A percentile compares a stretch with the other conserved stretches of the same genome.
Conservation (phyloP, 2,797 vertebrate species). For the Peromyscus aztecus region DNA sequence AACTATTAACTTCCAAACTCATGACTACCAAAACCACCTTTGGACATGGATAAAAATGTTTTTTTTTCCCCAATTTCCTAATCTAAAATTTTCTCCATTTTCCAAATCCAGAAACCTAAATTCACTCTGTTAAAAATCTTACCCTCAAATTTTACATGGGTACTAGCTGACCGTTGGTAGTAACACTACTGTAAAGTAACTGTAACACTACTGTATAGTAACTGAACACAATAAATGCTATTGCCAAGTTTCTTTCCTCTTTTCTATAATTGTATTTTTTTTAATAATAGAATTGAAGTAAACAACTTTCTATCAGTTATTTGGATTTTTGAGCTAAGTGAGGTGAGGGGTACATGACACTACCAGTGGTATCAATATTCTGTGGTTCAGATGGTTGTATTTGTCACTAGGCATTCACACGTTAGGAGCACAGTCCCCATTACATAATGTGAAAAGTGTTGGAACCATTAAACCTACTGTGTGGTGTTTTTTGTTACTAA, state of each 20-base stretch:
- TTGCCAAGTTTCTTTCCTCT: background rate
- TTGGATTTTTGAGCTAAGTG: background rate
- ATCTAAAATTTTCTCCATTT: slow-evolving; percentile 9
- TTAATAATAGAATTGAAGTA: background rate
- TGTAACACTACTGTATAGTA: slow-evolving; percentile 8
- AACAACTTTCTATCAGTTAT: background rate
- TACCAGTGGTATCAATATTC: background rate
- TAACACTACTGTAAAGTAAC: background rate
- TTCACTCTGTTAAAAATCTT: slow-evolving; percentile 34
- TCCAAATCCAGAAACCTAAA: slow-evolving; percentile 9
- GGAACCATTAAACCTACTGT: background rate
- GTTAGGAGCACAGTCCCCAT: background rate
- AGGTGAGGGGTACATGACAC: background rate
- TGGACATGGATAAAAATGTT: background rate
- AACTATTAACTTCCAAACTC: slow-evolving; percentile 38
- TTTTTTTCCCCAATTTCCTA: background rate
- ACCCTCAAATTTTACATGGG: background rate
- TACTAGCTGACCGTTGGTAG: slow-evolving; percentile 32
- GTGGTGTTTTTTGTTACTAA: background rate
- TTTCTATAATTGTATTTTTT: slow-evolving; percentile 12
- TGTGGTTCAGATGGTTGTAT: background rate
- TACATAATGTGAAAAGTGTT: background rate
- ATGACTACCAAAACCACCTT: background rate
- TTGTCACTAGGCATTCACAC: background rate
- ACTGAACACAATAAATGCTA: background rate